A percentile compares a stretch with the other conserved stretches of the same genome.
phyloP scores from a whole-genome alignment of 2,888 invertebrate genomes.

The Drosophila demipolita region DNA sequence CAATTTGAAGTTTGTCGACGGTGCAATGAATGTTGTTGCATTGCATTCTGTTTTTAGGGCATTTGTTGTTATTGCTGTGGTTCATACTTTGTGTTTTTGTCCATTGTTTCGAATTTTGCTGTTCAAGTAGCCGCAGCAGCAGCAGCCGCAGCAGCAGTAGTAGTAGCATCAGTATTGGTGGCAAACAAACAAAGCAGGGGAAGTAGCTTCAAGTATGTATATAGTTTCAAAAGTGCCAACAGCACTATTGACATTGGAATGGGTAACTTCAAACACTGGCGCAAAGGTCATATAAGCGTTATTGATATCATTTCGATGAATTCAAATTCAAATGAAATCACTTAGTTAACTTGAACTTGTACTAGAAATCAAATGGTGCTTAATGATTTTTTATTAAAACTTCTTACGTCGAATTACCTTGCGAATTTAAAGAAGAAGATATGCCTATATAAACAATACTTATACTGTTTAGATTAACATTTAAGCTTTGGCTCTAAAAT shows the following conservation, averaged over 20 bases:
- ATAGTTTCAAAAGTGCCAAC: constrained; percentile 56
- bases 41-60: constrained; percentile 48
- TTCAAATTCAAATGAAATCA: not conserved
- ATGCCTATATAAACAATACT: not conserved
- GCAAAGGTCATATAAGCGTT: not conserved
- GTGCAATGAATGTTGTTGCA: constrained; percentile 56
- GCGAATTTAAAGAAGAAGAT: not conserved
- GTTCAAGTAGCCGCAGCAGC: constrained; percentile 32
- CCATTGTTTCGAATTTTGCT: constrained; percentile 66
- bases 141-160: constrained; percentile 24
- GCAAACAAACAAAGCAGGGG: constrained; percentile 55
- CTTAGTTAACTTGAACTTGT: not conserved
- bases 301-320: not conserved
- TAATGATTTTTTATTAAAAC: not conserved
- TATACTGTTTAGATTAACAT: not conserved
- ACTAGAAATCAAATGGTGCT: not conserved
- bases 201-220: constrained; percentile 38
- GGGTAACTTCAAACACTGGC: constrained; percentile 31
- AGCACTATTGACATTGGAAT: constrained; percentile 36
- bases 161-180: constrained; percentile 34
- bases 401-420: not conserved
- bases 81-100: constrained; percentile 67
- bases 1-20: constrained; percentile 28
- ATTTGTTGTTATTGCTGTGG: constrained; percentile 67
- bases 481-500: not conserved